Conservation (phyloP, 2,113 vertebrate species). For the Helogale parvula region DNA sequence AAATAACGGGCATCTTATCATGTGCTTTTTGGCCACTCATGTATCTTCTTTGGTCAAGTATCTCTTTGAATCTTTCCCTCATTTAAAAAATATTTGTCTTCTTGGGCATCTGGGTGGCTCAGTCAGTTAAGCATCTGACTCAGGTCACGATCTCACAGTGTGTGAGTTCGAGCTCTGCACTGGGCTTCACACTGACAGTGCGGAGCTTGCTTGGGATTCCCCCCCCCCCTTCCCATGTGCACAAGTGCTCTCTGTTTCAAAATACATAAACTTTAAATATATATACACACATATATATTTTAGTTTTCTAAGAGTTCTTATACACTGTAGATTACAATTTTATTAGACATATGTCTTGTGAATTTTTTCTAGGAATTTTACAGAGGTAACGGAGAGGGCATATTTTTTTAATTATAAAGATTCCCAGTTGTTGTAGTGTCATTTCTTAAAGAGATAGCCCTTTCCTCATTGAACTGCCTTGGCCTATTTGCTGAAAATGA, state of each 20-base stretch:
- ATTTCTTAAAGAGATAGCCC: not conserved
- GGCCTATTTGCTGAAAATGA: conserved; percentile 21
- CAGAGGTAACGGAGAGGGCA: not conserved
- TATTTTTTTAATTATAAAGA: not conserved
- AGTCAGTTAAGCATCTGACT: too few species aligned
- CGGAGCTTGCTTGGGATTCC: too few species aligned
- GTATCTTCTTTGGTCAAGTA: not conserved
- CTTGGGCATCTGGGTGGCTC: not conserved
- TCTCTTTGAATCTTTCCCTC: not conserved
- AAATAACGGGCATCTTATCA: not conserved
- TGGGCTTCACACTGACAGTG: too few species aligned
- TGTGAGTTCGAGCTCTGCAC: too few species aligned
- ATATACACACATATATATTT: not conserved
- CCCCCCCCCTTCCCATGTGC: too few species aligned
- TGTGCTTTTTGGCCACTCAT: not conserved
- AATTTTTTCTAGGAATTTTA: conserved; percentile 26
- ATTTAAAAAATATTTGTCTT: not conserved
- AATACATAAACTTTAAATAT: too few species aligned
- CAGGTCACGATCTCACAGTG: too few species aligned
- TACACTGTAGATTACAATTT: not conserved
- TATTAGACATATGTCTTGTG: not conserved
- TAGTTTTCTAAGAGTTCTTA: not conserved
- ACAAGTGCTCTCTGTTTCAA: too few species aligned
- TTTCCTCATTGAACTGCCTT: not conserved
- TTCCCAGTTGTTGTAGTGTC: not conserved